Percentiles rank a stretch among this genome's conserved stretches.
These are phyloP conservation scores for Tychaedon coryphoeus DNA, from an alignment of 2,113 vertebrate species.

Conservation along the genomic window DNA sequence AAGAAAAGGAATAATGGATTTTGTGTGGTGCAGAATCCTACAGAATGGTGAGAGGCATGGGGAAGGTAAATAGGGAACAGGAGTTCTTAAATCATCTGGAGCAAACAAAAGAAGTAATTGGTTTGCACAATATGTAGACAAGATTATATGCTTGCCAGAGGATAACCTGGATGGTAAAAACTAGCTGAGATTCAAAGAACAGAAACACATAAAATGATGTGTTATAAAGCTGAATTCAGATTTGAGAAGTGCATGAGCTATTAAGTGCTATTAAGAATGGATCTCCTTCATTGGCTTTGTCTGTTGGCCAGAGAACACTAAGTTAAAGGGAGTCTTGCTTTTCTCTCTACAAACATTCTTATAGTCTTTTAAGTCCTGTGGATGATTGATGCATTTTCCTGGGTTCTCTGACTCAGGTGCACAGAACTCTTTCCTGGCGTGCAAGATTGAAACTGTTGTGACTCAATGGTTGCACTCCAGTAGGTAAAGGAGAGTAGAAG, in stretches of 20 bases:
- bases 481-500: neutral
- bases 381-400: neutral
- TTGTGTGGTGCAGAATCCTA: neutral
- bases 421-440: neutral
- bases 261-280: neutral
- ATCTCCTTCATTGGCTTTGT: neutral
- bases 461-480: neutral
- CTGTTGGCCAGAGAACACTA: neutral
- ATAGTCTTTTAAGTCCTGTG: neutral
- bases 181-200: neutral
- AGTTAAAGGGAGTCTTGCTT: neutral
- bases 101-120: neutral
- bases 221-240: neutral
- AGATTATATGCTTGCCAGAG: neutral
- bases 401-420: neutral
- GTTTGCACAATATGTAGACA: neutral
- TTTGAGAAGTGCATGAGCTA: neutral
- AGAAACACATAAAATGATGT: neutral
- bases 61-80: neutral
- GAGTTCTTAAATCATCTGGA: neutral
- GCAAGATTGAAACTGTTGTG: neutral
- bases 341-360: neutral
- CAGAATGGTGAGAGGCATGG: neutral
- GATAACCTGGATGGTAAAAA: neutral
- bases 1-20: neutral